Evolutionary conservation across 2,888 invertebrate species (phyloP).

Genomic region (Sialis lutaria): DNA sequence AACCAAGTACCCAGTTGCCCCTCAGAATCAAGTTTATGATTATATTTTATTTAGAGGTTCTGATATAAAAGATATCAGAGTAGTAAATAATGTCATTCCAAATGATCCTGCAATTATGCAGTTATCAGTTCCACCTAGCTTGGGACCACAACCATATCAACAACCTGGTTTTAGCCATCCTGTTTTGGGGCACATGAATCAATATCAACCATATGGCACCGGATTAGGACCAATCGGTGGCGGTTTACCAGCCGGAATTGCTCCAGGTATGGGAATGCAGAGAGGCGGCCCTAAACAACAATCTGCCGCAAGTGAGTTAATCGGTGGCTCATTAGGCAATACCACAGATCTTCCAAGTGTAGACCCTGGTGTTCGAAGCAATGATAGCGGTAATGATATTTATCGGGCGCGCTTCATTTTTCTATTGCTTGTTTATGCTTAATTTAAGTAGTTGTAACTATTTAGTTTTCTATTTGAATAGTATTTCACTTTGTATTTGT

Average conservation of each 20-base stretch:
- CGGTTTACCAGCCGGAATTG: constrained; percentile 23
- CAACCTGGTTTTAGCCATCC: constrained; percentile 57
- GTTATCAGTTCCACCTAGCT: constrained; percentile 60
- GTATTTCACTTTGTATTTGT: no score
- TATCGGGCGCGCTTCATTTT: constrained; percentile 1
- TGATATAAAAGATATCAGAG: constrained; percentile 97
- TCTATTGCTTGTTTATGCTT: background rate
- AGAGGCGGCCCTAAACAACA: constrained; percentile 31
- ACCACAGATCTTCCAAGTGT: constrained; percentile 25
- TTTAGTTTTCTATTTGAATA: background rate
- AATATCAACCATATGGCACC: constrained; percentile 30
- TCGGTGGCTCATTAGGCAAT: constrained; percentile 15
- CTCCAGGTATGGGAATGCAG: constrained; percentile 30
- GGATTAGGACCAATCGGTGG: constrained; percentile 27
- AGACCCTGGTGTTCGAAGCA: constrained; percentile 26
- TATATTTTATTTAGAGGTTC: constrained; percentile 96
- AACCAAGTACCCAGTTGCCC: constrained; percentile 86
- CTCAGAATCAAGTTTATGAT: constrained; percentile 95
- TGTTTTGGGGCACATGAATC: constrained; percentile 41
- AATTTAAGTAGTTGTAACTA: background rate
- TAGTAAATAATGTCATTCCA: constrained; percentile 74
- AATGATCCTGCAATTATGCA: constrained; percentile 98
- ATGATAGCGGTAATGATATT: constrained; percentile 25
- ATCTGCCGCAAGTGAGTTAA: constrained; percentile 52
- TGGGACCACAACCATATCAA: constrained; percentile 39